phyloP scores from a whole-genome alignment of 1,140 invertebrate genomes.

The Nebria ingens region DNA sequence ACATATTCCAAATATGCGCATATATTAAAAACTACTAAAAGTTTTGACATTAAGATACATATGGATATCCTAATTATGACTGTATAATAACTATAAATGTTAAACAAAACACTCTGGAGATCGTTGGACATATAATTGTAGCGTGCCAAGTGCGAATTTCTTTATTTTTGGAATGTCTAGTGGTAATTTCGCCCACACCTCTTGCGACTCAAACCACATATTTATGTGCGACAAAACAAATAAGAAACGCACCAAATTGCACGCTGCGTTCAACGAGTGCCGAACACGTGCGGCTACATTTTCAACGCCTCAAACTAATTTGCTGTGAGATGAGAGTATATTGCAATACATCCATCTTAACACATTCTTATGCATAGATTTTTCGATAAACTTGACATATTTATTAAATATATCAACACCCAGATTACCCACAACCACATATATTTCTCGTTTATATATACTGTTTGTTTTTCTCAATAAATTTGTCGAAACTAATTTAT shows the following conservation, averaged over 20 bases:
- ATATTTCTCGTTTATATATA: too few relatives aligned
- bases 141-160: too few relatives aligned
- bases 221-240: neutral
- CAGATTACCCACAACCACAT: neutral
- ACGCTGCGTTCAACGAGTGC: neutral
- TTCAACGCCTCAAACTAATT: neutral
- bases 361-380: neutral
- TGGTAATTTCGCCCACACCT: neutral
- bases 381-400: neutral
- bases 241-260: neutral
- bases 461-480: too few relatives aligned
- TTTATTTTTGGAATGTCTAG: neutral
- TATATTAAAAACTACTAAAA: too few relatives aligned
- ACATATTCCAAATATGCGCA: too few relatives aligned
- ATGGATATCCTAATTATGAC: too few relatives aligned
- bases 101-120: too few relatives aligned
- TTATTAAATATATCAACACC: neutral
- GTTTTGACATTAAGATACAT: too few relatives aligned
- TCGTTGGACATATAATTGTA: too few relatives aligned
- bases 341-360: neutral
- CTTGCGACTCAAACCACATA: neutral
- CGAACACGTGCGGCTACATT: neutral
- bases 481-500: too few relatives aligned
- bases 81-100: too few relatives aligned
- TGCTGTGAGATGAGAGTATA: neutral